Conservation (phyloP, 2,113 vertebrate genomes). For the Podarcis muralis region DNA sequence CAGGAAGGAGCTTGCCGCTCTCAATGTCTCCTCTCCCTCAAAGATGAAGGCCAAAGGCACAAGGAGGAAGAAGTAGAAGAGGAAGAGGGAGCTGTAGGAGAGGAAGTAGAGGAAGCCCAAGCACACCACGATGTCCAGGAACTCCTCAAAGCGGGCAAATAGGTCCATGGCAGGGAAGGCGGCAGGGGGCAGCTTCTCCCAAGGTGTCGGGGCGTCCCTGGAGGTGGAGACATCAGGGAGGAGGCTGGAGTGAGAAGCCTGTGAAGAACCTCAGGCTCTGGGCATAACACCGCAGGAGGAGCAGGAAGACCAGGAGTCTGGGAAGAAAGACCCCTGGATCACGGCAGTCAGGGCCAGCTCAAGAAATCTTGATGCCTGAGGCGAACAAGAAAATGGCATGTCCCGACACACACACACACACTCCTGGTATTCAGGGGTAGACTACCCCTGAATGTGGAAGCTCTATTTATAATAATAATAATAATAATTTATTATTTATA, state of each 20-base stretch:
- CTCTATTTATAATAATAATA: too few relatives aligned
- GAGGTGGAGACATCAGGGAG: not conserved
- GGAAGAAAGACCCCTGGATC: too few relatives aligned
- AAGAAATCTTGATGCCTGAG: too few relatives aligned
- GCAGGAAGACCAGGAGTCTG: too few relatives aligned
- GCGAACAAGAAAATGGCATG: too few relatives aligned
- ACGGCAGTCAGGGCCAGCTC: too few relatives aligned
- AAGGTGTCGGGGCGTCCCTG: not conserved
- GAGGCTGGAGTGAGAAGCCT: not conserved
- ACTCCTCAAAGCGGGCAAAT: not conserved
- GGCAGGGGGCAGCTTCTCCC: not conserved
- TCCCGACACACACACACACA: too few relatives aligned
- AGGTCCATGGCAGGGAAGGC: accelerated
- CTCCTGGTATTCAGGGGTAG: too few relatives aligned
- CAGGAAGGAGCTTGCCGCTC: accelerated
- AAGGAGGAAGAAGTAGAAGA: constrained; percentile 11
- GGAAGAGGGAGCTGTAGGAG: not conserved
- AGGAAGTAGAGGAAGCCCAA: not conserved
- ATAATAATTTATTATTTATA: too few relatives aligned
- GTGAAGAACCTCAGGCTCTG: not conserved
- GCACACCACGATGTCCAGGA: not conserved
- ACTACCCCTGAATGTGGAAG: too few relatives aligned
- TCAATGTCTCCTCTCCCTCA: accelerated
- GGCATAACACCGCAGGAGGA: too few relatives aligned
- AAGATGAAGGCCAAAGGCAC: constrained; percentile 9